phyloP scores from a whole-genome alignment of 2,888 invertebrate genomes.

The Pyrrhosoma nymphula region DNA sequence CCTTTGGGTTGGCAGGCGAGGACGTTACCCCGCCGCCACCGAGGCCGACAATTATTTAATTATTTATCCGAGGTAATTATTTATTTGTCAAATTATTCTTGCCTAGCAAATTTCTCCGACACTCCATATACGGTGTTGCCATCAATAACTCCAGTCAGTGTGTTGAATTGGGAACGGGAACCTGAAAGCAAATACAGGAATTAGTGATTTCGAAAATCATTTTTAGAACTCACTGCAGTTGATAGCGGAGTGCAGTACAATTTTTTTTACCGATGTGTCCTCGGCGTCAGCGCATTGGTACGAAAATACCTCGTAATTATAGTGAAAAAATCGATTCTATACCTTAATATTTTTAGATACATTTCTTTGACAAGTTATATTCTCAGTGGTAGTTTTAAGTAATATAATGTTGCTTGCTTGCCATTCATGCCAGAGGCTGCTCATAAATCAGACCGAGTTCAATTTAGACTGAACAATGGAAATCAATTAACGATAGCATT shows the following conservation, averaged over 20 bases:
- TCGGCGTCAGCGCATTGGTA: neutral
- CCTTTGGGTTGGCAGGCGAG: no score
- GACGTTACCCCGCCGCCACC: no score
- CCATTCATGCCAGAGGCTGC: neutral
- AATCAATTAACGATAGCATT: neutral
- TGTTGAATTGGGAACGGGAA: slow-evolving; percentile 91
- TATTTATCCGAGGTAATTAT: neutral
- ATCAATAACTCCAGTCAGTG: slow-evolving; percentile 91
- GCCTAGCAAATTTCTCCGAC: slow-evolving; percentile 89
- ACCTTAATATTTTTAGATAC: neutral
- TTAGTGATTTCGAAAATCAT: neutral
- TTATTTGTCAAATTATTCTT: slow-evolving; percentile 71
- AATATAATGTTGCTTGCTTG: no score
- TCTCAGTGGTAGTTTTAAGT: no score
- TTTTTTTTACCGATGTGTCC: neutral
- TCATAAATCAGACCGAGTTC: neutral
- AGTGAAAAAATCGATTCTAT: neutral
- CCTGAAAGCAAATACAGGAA: slow-evolving; percentile 79
- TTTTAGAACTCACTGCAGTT: neutral
- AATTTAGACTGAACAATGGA: neutral
- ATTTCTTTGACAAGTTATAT: no score
- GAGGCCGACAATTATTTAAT: no score
- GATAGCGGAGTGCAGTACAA: neutral
- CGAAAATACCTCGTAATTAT: neutral
- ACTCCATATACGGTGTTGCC: slow-evolving; percentile 95